A percentile compares a stretch with the other conserved stretches of the same genome.
These are phyloP conservation scores for Mercenaria mercenaria DNA, from an alignment of 1,140 invertebrate genomes.

Conservation along the genomic window DNA sequence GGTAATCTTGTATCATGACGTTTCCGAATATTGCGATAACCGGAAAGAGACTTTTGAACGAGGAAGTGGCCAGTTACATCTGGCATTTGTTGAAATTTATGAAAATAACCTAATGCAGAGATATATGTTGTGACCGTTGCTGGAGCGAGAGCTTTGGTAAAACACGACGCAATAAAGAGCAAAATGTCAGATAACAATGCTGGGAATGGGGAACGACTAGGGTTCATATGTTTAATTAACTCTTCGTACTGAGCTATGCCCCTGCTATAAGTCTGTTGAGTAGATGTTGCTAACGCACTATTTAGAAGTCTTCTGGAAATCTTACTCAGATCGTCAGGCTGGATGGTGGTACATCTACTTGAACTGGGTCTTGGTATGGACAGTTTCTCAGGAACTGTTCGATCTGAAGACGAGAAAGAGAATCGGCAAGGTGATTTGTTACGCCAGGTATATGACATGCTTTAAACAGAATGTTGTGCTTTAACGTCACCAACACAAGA, in stretches of 20 bases:
- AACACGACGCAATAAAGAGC: background rate
- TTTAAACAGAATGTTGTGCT: conserved; percentile 12
- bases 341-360: too few relatives aligned
- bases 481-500: background rate
- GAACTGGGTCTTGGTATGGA: background rate
- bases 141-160: background rate
- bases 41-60: background rate
- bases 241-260: background rate
- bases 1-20: too few relatives aligned
- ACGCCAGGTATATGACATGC: conserved; percentile 46
- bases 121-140: conserved; percentile 3
- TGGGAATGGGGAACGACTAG: background rate
- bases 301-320: background rate
- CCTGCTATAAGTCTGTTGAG: background rate
- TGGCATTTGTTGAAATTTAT: background rate
- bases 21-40: background rate
- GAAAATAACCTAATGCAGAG: conserved; percentile 1
- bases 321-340: background rate
- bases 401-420: conserved; percentile 65
- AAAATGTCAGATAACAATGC: background rate
- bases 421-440: conserved; percentile 47
- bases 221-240: background rate
- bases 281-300: background rate
- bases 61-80: background rate
- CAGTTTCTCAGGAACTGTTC: background rate